A percentile compares a stretch with the other conserved stretches of the same genome.
phyloP scores from a whole-genome alignment of 1,140 invertebrate species.

The Caenorhabditis remanei region DNA sequence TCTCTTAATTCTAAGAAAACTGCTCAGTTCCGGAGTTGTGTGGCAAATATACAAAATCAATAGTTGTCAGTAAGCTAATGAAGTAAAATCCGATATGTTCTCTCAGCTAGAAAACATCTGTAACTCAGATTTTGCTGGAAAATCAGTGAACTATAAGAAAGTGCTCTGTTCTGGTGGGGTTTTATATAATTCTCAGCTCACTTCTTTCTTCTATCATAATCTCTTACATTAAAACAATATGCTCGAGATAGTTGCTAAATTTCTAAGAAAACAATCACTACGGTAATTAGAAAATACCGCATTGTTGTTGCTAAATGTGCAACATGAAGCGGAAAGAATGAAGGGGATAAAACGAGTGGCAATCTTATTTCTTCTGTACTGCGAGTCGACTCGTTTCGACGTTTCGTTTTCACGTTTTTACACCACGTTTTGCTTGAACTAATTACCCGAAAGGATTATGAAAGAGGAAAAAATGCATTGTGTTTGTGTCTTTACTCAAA shows the following conservation, averaged over 20 bases:
- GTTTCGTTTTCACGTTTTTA: constrained; percentile 10
- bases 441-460: constrained; percentile 54
- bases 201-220: too few relatives aligned
- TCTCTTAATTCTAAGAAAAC: too few relatives aligned
- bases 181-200: too few relatives aligned
- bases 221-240: too few relatives aligned
- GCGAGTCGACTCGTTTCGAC: constrained; percentile 28
- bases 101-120: too few relatives aligned
- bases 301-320: constrained; percentile 29
- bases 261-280: constrained; percentile 37
- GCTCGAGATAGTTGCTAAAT: not conserved
- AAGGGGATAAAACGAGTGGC: not conserved
- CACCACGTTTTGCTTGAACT: constrained; percentile 31
- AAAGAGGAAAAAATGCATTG: constrained; percentile 4
- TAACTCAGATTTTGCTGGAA: not conserved
- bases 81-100: too few relatives aligned
- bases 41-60: not conserved
- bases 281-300: constrained; percentile 41
- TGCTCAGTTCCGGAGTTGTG: too few relatives aligned
- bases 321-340: constrained; percentile 26
- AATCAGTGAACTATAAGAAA: constrained; percentile 37
- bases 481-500: constrained; percentile 40
- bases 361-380: constrained; percentile 15
- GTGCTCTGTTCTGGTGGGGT: not conserved
- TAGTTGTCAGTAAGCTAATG: not conserved